Evolutionary conservation across 2,888 invertebrate genomes (phyloP).

Genomic region (Limenitis arthemis): DNA sequence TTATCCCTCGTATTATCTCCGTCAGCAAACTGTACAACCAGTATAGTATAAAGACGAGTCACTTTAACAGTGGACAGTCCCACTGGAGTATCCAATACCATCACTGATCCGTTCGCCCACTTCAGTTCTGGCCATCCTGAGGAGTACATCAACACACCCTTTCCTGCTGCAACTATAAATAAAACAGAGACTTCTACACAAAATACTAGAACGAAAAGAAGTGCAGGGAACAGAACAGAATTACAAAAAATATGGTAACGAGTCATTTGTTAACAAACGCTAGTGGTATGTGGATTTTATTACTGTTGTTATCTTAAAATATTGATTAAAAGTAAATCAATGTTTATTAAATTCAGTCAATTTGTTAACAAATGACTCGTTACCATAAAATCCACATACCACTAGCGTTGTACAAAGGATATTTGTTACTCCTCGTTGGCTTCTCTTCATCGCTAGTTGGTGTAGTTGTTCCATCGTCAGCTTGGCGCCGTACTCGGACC

Average conservation of each 20-base stretch:
- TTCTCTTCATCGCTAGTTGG: constrained; percentile 41
- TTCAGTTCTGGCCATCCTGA: constrained; percentile 65
- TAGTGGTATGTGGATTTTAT: constrained; percentile 44
- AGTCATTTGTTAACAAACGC: no score
- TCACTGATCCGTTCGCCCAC: constrained; percentile 42
- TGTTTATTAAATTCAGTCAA: no score
- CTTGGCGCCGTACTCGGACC: constrained; percentile 43
- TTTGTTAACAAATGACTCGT: no score
- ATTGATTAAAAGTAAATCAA: no score
- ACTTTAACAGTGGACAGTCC: constrained; percentile 57
- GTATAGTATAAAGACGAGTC: constrained; percentile 54
- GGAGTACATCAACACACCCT: constrained; percentile 65
- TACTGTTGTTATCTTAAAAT: no score
- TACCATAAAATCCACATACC: no score
- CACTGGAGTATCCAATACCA: constrained; percentile 46
- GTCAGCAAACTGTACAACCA: constrained; percentile 58
- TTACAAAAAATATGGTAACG: background rate
- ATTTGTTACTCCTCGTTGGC: constrained; percentile 45
- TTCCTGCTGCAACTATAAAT: constrained; percentile 51
- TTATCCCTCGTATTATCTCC: constrained; percentile 48
- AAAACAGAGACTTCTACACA: no score
- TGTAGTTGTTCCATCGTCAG: constrained; percentile 34
- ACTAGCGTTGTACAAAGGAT: constrained; percentile 67
- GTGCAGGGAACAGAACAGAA: background rate
- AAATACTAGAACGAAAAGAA: no score